Evolutionary conservation across 2,888 invertebrate genomes (phyloP).

Genomic region (Spialia ferax): DNA sequence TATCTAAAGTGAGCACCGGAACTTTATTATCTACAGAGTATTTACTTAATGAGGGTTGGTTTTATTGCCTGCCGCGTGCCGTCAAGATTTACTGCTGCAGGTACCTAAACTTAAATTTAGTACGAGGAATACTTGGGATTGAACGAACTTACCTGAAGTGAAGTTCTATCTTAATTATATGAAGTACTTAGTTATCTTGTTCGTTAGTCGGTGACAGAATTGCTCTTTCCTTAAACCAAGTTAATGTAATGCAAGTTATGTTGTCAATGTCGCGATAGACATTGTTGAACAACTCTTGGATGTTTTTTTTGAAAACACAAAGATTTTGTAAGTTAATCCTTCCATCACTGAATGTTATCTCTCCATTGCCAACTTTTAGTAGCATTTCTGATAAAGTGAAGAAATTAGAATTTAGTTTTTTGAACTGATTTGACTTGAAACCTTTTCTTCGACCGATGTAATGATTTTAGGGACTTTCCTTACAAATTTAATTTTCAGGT

Average conservation of each 20-base stretch:
- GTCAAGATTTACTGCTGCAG: too few species aligned
- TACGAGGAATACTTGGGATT: too few species aligned
- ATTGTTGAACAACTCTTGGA: slow-evolving; percentile 44
- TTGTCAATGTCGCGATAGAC: slow-evolving; percentile 50
- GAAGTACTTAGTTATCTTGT: too few species aligned
- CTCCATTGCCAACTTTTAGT: slow-evolving; percentile 39
- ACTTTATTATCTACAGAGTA: too few species aligned
- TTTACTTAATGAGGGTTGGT: too few species aligned
- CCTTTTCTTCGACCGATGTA: background rate
- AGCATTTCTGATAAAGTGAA: slow-evolving; percentile 50
- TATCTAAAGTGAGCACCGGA: too few species aligned
- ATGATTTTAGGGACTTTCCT: slow-evolving; percentile 45
- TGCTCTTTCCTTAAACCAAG: slow-evolving; percentile 47
- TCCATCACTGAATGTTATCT: slow-evolving; percentile 41
- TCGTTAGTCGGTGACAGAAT: slow-evolving; percentile 51
- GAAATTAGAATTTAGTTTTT: slow-evolving; percentile 4
- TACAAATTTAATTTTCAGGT: slow-evolving; percentile 44
- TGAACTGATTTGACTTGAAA: background rate
- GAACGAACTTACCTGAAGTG: too few species aligned
- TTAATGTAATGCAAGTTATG: slow-evolving; percentile 48
- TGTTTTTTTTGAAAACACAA: slow-evolving; percentile 42
- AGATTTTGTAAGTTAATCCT: slow-evolving; percentile 49
- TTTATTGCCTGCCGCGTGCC: too few species aligned
- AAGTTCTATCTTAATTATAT: too few species aligned
- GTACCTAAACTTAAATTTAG: too few species aligned